These are phyloP conservation scores for Cossypha caffra DNA, from an alignment of 2,797 vertebrate genomes.

Conservation along the genomic window DNA sequence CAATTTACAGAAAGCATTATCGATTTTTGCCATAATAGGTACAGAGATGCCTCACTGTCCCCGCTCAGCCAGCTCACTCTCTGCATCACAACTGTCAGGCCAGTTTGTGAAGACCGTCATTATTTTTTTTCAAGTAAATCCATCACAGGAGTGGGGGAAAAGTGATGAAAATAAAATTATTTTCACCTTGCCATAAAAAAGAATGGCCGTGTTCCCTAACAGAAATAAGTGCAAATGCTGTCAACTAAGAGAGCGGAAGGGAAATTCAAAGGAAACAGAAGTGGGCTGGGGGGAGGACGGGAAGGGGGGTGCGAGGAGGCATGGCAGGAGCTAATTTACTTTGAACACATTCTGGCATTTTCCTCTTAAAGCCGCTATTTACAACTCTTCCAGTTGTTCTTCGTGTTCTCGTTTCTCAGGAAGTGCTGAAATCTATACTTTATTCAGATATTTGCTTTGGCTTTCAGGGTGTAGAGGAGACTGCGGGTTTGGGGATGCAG, in stretches of 20 bases:
- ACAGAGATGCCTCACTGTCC: slow-evolving; percentile 81
- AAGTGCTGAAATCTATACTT: not conserved
- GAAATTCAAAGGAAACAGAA: slow-evolving; percentile 73
- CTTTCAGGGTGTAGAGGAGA: slow-evolving; percentile 1
- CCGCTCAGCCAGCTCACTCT: slow-evolving; percentile 79
- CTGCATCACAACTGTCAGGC: slow-evolving; percentile 82
- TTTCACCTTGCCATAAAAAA: slow-evolving; percentile 81
- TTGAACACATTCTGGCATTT: slow-evolving; percentile 61
- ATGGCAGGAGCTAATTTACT: slow-evolving; percentile 50
- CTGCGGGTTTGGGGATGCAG: not conserved
- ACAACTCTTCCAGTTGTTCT: slow-evolving; percentile 24
- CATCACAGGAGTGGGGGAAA: slow-evolving; percentile 74
- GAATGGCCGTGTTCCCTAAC: slow-evolving; percentile 76
- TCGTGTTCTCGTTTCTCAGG: not conserved
- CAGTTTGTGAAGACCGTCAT: slow-evolving; percentile 81
- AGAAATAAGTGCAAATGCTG: slow-evolving; percentile 85
- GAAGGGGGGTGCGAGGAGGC: slow-evolving; percentile 8
- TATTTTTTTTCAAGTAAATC: slow-evolving; percentile 83
- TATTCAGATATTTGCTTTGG: slow-evolving; percentile 31
- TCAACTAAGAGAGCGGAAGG: slow-evolving; percentile 76
- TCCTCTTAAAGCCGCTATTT: slow-evolving; percentile 23
- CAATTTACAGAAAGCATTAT: slow-evolving; percentile 88
- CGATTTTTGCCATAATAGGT: slow-evolving; percentile 88
- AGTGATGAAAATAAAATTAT: slow-evolving; percentile 83
- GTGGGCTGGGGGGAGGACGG: not conserved